Conservation (phyloP, 1,140 invertebrate species). For the Cherax quadricarinatus region DNA sequence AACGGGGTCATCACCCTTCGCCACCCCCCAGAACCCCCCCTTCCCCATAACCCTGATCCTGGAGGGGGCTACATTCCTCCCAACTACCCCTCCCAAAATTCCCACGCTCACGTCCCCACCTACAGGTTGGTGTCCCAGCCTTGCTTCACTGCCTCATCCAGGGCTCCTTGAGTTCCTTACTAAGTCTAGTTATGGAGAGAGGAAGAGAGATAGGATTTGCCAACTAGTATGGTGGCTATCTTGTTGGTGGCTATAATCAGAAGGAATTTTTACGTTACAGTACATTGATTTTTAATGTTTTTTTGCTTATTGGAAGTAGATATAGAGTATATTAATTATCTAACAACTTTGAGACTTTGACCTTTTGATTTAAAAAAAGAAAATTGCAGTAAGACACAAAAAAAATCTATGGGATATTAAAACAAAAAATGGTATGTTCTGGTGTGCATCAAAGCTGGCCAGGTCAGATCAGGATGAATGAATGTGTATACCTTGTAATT, state of each 20-base stretch:
- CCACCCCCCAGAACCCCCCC: constrained; percentile 63
- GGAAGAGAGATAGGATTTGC: not conserved
- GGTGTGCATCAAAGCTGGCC: too few relatives aligned
- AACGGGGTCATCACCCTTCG: constrained; percentile 52
- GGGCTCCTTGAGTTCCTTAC: constrained; percentile 1
- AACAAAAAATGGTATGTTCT: too few relatives aligned
- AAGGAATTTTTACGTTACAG: not conserved
- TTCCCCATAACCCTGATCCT: constrained; percentile 66
- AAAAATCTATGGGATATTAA: too few relatives aligned
- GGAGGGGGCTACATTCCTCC: constrained; percentile 60
- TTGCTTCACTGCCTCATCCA: constrained; percentile 43
- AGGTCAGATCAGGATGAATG: too few relatives aligned
- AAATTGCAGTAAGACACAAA: too few relatives aligned
- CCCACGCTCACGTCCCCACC: constrained; percentile 87
- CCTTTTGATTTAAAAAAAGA: too few relatives aligned
- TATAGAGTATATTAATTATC: too few relatives aligned
- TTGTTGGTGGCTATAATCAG: not conserved
- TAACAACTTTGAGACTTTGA: too few relatives aligned
- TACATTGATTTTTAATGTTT: too few relatives aligned
- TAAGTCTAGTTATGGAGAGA: not conserved
- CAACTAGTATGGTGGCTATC: not conserved
- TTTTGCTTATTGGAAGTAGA: not conserved
- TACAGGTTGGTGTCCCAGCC: constrained; percentile 83
- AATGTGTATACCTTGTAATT: too few relatives aligned
- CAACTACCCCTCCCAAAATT: constrained; percentile 76